phyloP scores from a whole-genome alignment of 2,888 invertebrate genomes.

The Tachystola acroxantha region DNA sequence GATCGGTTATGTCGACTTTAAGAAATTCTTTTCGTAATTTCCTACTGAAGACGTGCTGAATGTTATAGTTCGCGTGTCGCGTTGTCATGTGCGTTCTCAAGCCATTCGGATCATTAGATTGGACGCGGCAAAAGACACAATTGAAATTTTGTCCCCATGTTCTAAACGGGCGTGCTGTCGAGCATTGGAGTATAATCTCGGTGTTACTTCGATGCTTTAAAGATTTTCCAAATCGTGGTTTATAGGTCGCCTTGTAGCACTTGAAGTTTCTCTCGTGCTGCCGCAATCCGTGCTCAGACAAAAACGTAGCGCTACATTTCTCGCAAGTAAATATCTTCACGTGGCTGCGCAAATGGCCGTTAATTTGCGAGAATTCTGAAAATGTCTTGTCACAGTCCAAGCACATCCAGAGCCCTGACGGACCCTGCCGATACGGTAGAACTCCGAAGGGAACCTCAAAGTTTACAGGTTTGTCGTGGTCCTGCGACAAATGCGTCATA shows the following conservation, averaged over 20 bases:
- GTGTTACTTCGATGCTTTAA: constrained; percentile 63
- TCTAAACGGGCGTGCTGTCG: constrained; percentile 63
- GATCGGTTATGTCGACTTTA: constrained; percentile 64
- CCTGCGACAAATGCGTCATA: constrained; percentile 55
- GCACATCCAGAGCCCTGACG: constrained; percentile 59
- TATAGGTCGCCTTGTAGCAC: constrained; percentile 62
- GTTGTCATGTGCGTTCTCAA: constrained; percentile 61
- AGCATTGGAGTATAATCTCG: constrained; percentile 65
- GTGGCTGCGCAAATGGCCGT: constrained; percentile 59
- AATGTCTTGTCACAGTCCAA: constrained; percentile 62
- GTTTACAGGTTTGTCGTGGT: constrained; percentile 54
- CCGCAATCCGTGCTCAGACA: constrained; percentile 57
- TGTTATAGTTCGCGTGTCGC: constrained; percentile 59
- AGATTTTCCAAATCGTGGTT: constrained; percentile 62
- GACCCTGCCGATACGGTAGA: constrained; percentile 57
- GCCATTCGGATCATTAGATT: constrained; percentile 65
- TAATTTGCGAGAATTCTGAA: constrained; percentile 61
- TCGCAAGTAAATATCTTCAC: constrained; percentile 66
- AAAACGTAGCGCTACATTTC: constrained; percentile 62
- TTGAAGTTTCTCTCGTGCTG: constrained; percentile 65
- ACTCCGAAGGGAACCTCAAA: constrained; percentile 64
- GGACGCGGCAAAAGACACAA: constrained; percentile 62
- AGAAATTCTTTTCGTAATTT: constrained; percentile 63
- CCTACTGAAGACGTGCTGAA: constrained; percentile 59
- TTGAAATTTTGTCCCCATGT: constrained; percentile 71